Evolutionary conservation across 2,113 vertebrate species (phyloP).

Genomic region (Bos javanicus): DNA sequence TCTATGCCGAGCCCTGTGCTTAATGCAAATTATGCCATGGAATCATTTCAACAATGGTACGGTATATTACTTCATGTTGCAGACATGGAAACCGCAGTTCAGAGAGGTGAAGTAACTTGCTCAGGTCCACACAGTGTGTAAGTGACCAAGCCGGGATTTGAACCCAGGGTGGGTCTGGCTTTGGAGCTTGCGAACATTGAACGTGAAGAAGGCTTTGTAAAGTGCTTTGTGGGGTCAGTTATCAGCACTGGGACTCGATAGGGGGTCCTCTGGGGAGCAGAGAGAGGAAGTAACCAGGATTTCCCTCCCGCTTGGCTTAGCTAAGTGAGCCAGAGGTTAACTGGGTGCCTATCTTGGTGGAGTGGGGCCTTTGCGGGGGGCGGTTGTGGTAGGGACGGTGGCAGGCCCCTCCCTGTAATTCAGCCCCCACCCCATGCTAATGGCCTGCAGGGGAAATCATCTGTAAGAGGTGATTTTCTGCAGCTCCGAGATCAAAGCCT

Average conservation of each 20-base stretch:
- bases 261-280: neutral
- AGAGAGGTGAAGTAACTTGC: neutral
- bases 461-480: conserved; percentile 68
- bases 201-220: neutral
- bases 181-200: neutral
- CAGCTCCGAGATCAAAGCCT: conserved; percentile 71
- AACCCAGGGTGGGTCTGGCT: neutral
- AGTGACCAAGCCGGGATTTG: neutral
- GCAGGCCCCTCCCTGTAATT: conserved; percentile 4
- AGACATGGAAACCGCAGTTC: neutral
- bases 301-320: neutral
- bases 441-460: conserved; percentile 60
- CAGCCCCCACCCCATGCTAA: conserved; percentile 55
- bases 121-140: neutral
- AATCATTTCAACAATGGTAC: neutral
- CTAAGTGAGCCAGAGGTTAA: neutral
- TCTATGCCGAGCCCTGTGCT: accelerated
- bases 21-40: accelerated
- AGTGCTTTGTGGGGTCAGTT: neutral
- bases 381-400: neutral
- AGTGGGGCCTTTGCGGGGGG: too few species aligned
- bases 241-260: neutral
- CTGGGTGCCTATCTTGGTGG: neutral
- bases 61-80: neutral
- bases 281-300: neutral